Base-by-base conservation (phyloP, 2,888 invertebrate species). In the Julus scandinavius region DNA sequence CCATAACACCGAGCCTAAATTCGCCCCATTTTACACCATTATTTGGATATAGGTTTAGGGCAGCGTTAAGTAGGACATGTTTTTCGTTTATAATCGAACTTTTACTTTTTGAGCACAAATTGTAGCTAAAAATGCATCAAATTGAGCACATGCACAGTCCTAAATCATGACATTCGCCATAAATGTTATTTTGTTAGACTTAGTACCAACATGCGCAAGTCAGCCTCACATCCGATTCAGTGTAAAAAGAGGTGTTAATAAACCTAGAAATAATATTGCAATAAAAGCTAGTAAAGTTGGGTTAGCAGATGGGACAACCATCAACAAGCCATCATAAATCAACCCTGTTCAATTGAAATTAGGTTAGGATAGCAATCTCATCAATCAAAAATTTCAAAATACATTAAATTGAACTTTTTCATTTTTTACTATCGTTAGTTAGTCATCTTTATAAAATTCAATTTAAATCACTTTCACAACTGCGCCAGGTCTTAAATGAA, bases 131-230 rank as follows among this genome's bases (percentile, higher is more conserved):
- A 80, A 38, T 40, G 29, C 38, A 80, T 80, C 38, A 80, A 80
- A 80, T 80, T 80, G 80, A 80, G 80, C 38, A 38, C 80, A 80
- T 38, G 80, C 72, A 72, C 38, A 80, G 80, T 80, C 80, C 80
- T 80, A 80, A 80, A 80, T 80, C 80, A 80, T 80, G 80, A 38
- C 80, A 80, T 80, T 80, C 15, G 80, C 80, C 80, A 80, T 80
- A 80, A 80, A 80, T 80, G 80, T 80, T 80, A 40, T 72, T 45
- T 72, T 80, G 80, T 80, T 15, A 40, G 38, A 80, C 72, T 7
- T 29, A 72, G 13, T 72, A n/a, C 11, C 72, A 72, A 29, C 29
- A 72, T 72, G 72, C 11, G 6, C 72, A 29, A 5, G 29, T 29
- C 72, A 11, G n/a, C 80, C 38, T 13, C 38, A 29, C 29, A 38